Evolutionary conservation across 2,113 vertebrate genomes (phyloP).

Genomic region (Shinisaurus crocodilurus): DNA sequence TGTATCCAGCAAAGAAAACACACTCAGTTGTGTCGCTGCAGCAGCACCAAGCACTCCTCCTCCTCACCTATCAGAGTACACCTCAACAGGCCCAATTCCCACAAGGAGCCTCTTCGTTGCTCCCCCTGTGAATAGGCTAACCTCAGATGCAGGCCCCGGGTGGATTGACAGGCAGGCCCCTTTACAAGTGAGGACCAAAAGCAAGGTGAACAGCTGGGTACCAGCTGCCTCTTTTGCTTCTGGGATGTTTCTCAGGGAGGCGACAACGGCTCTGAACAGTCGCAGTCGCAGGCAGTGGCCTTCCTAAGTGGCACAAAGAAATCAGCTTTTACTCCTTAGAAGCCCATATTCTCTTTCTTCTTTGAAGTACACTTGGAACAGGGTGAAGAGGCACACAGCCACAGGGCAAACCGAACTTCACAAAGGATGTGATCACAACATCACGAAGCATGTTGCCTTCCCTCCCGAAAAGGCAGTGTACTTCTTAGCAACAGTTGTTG

Average conservation of each 20-base stretch:
- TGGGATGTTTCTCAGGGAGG: constrained; percentile 16
- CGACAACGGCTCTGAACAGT: constrained; percentile 6
- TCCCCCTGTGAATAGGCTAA: not conserved
- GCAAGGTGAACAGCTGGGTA: not conserved
- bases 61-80: constrained; percentile 6
- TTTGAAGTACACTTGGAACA: not conserved
- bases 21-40: not conserved
- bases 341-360: not conserved
- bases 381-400: not conserved
- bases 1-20: not conserved
- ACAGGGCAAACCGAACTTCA: not conserved
- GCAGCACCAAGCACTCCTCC: not conserved
- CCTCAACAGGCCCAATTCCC: not conserved
- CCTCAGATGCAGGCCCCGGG: not conserved
- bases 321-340: constrained; percentile 23
- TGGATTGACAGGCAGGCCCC: accelerated
- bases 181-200: not conserved
- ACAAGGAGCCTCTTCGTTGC: not conserved
- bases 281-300: not conserved
- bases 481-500: not conserved
- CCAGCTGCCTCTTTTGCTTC: constrained; percentile 7
- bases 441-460: no score
- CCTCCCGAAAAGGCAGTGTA: not conserved
- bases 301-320: not conserved
- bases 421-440: not conserved